Conservation (phyloP, 2,113 vertebrate genomes). For the Dromiciops gliroides region DNA sequence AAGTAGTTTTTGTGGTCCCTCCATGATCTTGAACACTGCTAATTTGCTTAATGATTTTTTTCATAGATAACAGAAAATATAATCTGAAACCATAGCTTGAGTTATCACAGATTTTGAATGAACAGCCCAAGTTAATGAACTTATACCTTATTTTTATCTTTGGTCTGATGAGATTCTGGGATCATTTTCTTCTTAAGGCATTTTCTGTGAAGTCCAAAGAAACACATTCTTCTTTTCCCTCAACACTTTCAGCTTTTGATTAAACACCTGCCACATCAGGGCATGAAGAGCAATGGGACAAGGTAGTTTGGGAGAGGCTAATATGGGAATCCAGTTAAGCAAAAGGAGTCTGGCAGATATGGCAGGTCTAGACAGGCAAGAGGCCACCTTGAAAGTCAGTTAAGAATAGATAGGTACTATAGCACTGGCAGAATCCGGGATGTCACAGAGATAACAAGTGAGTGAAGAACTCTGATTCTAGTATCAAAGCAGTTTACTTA, state of each 20-base stretch:
- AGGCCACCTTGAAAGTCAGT: background rate
- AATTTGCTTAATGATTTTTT: conserved; percentile 29
- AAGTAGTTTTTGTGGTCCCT: background rate
- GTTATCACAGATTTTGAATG: conserved; percentile 79
- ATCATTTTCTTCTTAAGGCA: conserved; percentile 77
- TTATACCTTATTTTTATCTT: conserved; percentile 79
- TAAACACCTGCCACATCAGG: conserved; percentile 76
- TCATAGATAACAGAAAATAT: conserved; percentile 74
- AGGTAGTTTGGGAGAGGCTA: conserved; percentile 53
- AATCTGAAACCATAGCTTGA: conserved; percentile 79
- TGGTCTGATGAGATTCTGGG: conserved; percentile 72
- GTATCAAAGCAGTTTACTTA: background rate
- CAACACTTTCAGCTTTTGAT: conserved; percentile 76
- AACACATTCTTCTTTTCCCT: conserved; percentile 57
- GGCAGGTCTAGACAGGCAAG: conserved; percentile 5
- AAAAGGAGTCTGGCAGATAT: conserved; percentile 40
- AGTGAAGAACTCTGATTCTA: background rate
- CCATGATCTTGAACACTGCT: background rate
- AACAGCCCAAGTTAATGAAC: conserved; percentile 79
- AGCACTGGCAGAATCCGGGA: background rate
- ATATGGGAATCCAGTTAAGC: conserved; percentile 61
- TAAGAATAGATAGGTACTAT: background rate
- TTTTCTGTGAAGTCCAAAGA: conserved; percentile 75
- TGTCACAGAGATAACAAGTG: background rate
- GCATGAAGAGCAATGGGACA: conserved; percentile 61